phyloP scores from a whole-genome alignment of 2,888 invertebrate species.

The Spilarctia lutea region DNA sequence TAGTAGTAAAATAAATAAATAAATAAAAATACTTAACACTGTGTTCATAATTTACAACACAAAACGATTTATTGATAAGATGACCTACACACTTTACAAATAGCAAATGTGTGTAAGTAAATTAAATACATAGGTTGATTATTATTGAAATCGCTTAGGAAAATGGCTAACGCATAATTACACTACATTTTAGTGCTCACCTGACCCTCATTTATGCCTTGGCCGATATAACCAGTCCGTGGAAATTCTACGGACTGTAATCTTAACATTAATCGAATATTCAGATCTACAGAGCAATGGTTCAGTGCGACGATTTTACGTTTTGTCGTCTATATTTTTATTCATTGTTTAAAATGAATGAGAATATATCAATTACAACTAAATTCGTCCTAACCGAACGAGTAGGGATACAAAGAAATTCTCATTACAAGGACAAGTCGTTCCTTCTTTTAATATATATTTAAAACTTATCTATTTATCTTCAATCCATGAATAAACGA shows the following conservation, averaged over 20 bases:
- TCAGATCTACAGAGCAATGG: slow-evolving; percentile 25
- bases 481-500: neutral
- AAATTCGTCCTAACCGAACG: neutral
- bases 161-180: slow-evolving; percentile 56
- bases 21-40: too few species aligned
- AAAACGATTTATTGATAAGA: neutral
- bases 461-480: neutral
- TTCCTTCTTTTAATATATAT: neutral
- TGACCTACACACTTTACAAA: neutral
- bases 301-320: slow-evolving; percentile 27
- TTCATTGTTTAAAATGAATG: slow-evolving; percentile 22
- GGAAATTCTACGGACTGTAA: slow-evolving; percentile 63
- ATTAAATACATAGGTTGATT: slow-evolving; percentile 4
- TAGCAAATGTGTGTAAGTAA: slow-evolving; percentile 22
- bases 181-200: slow-evolving; percentile 44
- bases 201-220: slow-evolving; percentile 66
- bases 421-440: neutral
- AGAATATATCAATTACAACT: slow-evolving; percentile 45
- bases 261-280: slow-evolving; percentile 14
- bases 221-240: slow-evolving; percentile 67
- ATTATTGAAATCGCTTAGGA: slow-evolving; percentile 34
- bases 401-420: slow-evolving; percentile 15
- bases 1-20: too few species aligned
- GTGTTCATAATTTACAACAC: neutral
- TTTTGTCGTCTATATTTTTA: too few species aligned